Conservation (phyloP, 2,888 invertebrate genomes). For the Molorchus minor region DNA sequence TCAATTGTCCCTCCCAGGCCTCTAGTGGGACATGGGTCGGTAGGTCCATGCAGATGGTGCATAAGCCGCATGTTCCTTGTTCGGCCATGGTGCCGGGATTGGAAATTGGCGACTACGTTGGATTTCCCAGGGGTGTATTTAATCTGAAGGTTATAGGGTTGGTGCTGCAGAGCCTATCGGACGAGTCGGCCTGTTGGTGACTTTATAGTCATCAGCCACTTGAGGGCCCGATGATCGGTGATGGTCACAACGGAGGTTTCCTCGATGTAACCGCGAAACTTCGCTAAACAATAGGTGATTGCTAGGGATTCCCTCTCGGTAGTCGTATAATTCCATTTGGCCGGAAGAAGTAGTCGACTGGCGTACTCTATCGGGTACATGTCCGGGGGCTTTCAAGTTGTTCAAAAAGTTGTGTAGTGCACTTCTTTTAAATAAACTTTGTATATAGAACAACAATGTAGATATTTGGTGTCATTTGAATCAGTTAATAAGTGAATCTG, state of each 20-base stretch:
- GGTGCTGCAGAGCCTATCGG: conserved; percentile 60
- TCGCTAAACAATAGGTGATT: conserved; percentile 51
- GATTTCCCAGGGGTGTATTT: conserved; percentile 26
- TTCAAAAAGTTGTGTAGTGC: too few relatives aligned
- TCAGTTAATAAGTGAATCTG: too few relatives aligned
- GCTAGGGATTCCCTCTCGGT: conserved; percentile 45
- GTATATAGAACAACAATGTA: too few relatives aligned
- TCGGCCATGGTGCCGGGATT: too few relatives aligned
- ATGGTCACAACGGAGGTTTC: conserved; percentile 51
- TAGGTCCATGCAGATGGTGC: too few relatives aligned
- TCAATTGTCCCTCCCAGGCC: conserved; percentile 38
- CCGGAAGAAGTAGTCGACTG: conserved; percentile 40
- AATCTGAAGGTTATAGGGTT: conserved; percentile 50
- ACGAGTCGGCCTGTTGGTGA: conserved; percentile 54
- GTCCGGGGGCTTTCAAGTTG: too few relatives aligned
- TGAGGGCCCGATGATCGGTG: conserved; percentile 62
- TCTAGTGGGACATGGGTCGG: too few relatives aligned
- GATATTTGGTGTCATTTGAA: too few relatives aligned
- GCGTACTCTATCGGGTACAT: conserved; percentile 45
- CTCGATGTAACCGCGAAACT: conserved; percentile 57
- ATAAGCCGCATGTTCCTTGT: too few relatives aligned
- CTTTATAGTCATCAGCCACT: conserved; percentile 59
- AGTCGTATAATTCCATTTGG: too few relatives aligned
- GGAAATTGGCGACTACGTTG: conserved; percentile 21
- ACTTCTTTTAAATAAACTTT: too few relatives aligned